Percentiles rank a stretch among this genome's conserved stretches.
Conservation (phyloP, 2,113 vertebrate species). For the Aleadryas rufinucha region DNA sequence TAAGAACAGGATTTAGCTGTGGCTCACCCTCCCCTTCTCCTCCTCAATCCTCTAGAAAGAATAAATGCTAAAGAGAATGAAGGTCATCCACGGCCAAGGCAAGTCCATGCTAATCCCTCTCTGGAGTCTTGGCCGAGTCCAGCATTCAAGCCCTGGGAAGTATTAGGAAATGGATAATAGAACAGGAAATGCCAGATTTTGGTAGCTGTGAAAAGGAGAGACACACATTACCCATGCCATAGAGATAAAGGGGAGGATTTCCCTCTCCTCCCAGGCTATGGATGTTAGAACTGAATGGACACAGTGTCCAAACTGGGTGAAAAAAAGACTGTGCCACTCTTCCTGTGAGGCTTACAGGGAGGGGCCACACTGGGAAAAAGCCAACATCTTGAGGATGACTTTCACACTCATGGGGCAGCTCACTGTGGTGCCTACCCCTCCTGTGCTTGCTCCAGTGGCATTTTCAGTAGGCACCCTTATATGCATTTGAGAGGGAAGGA, state of each 20-base stretch:
- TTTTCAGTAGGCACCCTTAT: neutral
- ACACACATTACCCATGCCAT: neutral
- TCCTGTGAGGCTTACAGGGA: neutral
- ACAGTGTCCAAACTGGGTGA: neutral
- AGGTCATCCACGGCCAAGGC: neutral
- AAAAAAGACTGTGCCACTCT: neutral
- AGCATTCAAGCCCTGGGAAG: neutral
- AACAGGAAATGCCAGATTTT: neutral
- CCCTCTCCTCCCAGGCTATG: neutral
- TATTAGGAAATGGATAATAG: neutral
- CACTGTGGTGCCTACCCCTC: neutral
- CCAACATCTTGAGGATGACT: neutral
- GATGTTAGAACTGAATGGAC: neutral
- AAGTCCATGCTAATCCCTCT: neutral
- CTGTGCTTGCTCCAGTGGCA: neutral
- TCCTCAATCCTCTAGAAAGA: neutral
- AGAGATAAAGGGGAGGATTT: neutral
- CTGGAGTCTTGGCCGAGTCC: neutral
- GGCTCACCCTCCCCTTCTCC: neutral
- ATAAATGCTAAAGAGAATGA: neutral
- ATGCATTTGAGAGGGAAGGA: neutral
- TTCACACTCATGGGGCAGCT: neutral
- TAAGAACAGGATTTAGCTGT: neutral
- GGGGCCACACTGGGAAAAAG: neutral
- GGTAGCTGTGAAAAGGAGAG: neutral